These are phyloP conservation scores for Lumbricus terrestris DNA, from an alignment of 2,888 invertebrate species.

Conservation along the genomic window DNA sequence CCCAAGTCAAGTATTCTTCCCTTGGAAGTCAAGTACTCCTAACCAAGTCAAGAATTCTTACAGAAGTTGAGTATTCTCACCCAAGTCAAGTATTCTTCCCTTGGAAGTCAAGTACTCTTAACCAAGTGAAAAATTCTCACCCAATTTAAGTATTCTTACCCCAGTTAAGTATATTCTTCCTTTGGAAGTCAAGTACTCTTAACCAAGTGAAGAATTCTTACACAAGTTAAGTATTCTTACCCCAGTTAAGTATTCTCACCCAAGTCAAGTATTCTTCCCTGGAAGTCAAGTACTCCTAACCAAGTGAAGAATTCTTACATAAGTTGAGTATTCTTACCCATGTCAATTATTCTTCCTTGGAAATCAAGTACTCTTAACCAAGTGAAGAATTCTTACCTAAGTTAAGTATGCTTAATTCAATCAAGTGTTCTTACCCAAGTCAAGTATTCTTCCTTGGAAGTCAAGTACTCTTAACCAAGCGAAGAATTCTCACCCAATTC, in stretches of 20 bases:
- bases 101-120: slow-evolving; percentile 64
- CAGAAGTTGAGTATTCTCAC: slow-evolving; percentile 67
- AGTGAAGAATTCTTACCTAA: slow-evolving; percentile 86
- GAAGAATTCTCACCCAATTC: slow-evolving; percentile 83
- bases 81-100: slow-evolving; percentile 76
- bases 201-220: slow-evolving; percentile 81
- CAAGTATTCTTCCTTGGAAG: slow-evolving; percentile 70
- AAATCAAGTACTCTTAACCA: slow-evolving; percentile 61
- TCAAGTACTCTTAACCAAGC: slow-evolving; percentile 64
- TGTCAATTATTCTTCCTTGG: slow-evolving; percentile 78
- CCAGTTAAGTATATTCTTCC: slow-evolving; percentile 75
- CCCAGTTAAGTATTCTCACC: slow-evolving; percentile 70
- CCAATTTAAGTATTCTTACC: slow-evolving; percentile 67
- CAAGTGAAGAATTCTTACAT: slow-evolving; percentile 86
- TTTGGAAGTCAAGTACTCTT: no score
- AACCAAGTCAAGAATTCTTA: slow-evolving; percentile 81
- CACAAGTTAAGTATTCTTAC: slow-evolving; percentile 68
- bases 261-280: slow-evolving; percentile 76
- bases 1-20: no score
- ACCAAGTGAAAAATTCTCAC: slow-evolving; percentile 84
- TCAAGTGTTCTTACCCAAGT: slow-evolving; percentile 81
- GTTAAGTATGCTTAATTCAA: slow-evolving; percentile 64
- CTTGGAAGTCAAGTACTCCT: slow-evolving; percentile 62
- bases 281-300: slow-evolving; percentile 63
- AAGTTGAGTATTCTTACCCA: slow-evolving; percentile 65